phyloP scores from a whole-genome alignment of 30 jellyfish, hydroid and myxozoan species.

The Mastigias papua region DNA sequence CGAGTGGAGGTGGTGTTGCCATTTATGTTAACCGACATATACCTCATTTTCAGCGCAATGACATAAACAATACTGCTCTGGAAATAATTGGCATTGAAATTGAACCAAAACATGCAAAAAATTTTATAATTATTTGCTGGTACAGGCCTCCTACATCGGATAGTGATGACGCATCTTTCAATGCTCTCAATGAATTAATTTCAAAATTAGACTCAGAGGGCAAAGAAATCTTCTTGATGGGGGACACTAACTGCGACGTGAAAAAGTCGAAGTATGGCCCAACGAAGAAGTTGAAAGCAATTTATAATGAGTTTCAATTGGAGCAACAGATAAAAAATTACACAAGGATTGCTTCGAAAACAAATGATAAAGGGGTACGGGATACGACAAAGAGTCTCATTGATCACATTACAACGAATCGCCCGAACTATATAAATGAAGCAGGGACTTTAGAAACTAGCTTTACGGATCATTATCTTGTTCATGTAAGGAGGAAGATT shows the following conservation, averaged over 20 bases:
- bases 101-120: conserved; percentile 48
- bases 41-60: conserved; percentile 29
- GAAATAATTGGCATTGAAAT: conserved; percentile 31
- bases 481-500: neutral
- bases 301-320: conserved; percentile 34
- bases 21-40: conserved; percentile 10
- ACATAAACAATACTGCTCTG: conserved; percentile 27
- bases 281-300: conserved; percentile 29
- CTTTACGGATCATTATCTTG: conserved; percentile 17
- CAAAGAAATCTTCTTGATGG: conserved; percentile 30
- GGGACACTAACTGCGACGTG: conserved; percentile 45
- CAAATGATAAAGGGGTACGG: conserved; percentile 43
- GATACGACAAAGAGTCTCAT: conserved; percentile 36
- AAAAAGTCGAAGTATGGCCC: conserved; percentile 53
- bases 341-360: conserved; percentile 46
- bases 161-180: conserved; percentile 12
- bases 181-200: conserved; percentile 30
- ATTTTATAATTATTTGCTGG: conserved; percentile 25
- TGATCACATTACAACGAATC: conserved; percentile 43
- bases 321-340: conserved; percentile 21
- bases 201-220: conserved; percentile 45
- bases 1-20: conserved; percentile 46
- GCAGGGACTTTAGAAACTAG: conserved; percentile 39
- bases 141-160: conserved; percentile 47
- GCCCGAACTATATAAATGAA: conserved; percentile 29